Percentiles rank a stretch among this genome's conserved stretches.
These are phyloP conservation scores for Drosophila peninsularis DNA, from an alignment of 2,888 invertebrate species.

Conservation along the genomic window DNA sequence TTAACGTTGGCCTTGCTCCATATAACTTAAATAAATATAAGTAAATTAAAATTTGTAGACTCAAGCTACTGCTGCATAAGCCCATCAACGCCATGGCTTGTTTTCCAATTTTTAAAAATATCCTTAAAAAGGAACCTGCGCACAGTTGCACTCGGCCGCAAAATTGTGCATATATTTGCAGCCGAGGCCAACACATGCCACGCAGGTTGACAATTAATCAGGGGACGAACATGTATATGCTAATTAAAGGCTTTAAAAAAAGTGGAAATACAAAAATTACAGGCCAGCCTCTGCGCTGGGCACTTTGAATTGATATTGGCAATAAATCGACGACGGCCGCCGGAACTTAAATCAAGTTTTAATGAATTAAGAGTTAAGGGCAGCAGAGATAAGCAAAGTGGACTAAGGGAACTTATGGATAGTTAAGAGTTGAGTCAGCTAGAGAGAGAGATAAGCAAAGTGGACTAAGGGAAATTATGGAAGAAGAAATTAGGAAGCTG, in stretches of 20 bases:
- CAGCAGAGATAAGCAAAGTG: not conserved
- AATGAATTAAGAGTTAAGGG: too few relatives aligned
- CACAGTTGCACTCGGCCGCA: not conserved
- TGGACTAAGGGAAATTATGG: not conserved
- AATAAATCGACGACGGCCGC: not conserved
- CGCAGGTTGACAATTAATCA: constrained; percentile 7
- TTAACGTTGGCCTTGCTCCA: too few relatives aligned
- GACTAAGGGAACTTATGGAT: not conserved
- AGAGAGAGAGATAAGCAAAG: not conserved
- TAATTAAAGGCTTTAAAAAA: constrained; percentile 2
- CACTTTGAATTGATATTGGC: not conserved
- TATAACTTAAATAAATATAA: too few relatives aligned
- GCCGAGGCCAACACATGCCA: not conserved
- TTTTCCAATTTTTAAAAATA: not conserved
- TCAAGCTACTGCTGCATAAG: too few relatives aligned
- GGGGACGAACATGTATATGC: not conserved
- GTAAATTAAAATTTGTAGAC: too few relatives aligned
- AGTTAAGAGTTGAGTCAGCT: not conserved
- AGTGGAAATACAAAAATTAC: not conserved
- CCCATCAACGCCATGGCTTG: not conserved
- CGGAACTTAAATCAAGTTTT: not conserved
- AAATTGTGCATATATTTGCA: not conserved
- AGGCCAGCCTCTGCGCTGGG: not conserved
- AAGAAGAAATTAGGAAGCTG: too few relatives aligned
- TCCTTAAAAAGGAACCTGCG: not conserved